Base-by-base conservation (phyloP, 2,113 vertebrate species). In the Climacteris rufus region DNA sequence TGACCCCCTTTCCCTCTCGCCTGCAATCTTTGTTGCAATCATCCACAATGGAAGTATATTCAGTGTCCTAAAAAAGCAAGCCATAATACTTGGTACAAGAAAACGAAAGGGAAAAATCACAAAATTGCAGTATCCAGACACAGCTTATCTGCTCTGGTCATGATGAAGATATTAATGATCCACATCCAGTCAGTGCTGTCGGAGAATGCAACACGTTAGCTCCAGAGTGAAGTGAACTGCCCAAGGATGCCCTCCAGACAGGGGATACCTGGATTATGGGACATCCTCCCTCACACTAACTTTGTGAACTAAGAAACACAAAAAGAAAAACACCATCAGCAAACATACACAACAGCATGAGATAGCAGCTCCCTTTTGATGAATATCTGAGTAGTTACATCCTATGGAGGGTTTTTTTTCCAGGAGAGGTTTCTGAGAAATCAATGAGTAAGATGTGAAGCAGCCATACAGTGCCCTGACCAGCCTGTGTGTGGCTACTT, bases 1-100 rank as follows among this genome's bases (percentile, higher is more conserved):
- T 35, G 35, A 90, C 35, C 0, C 1, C 56, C 44, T 80, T 42
- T 47, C 8, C 10, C 2, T n/a, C 4, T 56, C 8, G 1, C 30
- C 69, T 3, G 0, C 65, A 44, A 45, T 79, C 65, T 70, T 87
- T 74, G 64, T 77, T 84, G 61, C 57, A 65, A 8, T 71, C 74
- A 64, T 47, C 50, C 3, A 0, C 33, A 12, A 23, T 70, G 70
- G 35, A 72, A 84, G 10, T 10, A 3, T 44, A 7, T 91, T 39
- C 59, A 53, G 28, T 30, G 16, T 64, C 82, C 75, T 42, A 52
- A 88, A 65, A 39, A 71, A 63, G n/a, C 31, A 52, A 86, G 20
- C 28, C 16, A 12, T 89, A 61, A 65, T 79, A 69, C 31, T 63
- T 71, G 22, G 10, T 72, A 35, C 2, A 15, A 84, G 63, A 77